phyloP scores from a whole-genome alignment of 2,113 vertebrate genomes.

The Pleuronectes platessa region DNA sequence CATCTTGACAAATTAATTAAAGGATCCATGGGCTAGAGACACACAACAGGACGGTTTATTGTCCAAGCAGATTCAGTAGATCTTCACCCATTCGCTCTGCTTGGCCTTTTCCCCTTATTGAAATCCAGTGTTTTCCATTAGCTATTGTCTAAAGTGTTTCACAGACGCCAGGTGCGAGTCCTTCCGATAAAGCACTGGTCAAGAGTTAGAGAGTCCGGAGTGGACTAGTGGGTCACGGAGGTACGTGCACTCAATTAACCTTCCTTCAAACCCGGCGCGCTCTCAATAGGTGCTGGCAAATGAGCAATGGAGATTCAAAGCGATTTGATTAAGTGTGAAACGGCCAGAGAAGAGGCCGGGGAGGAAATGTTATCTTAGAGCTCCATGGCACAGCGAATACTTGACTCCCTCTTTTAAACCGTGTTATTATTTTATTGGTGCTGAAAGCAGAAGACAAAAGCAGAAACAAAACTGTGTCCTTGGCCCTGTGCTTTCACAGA shows the following conservation, averaged over 20 bases:
- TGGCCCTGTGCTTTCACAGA: conserved; percentile 19
- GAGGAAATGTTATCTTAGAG: conserved; percentile 23
- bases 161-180: conserved; percentile 12
- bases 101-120: not conserved
- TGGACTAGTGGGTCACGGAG: conserved; percentile 32
- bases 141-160: not conserved
- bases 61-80: not conserved
- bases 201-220: conserved; percentile 16
- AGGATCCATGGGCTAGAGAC: conserved; percentile 4
- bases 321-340: conserved; percentile 55
- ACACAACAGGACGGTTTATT: conserved; percentile 8
- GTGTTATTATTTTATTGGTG: conserved; percentile 16
- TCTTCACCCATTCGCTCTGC: conserved; percentile 4
- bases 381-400: not conserved
- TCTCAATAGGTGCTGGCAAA: conserved; percentile 42
- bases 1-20: conserved; percentile 12
- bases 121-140: not conserved
- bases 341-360: conserved; percentile 14
- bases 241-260: conserved; percentile 64
- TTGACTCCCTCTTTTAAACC: not conserved
- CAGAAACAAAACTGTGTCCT: conserved; percentile 33
- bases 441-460: not conserved
- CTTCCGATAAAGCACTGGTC: conserved; percentile 7
- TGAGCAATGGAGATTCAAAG: conserved; percentile 49
- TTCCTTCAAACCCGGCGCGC: conserved; percentile 39